These are phyloP conservation scores for Trachymyrmex septentrionalis DNA, from an alignment of 1,140 invertebrate species.

Conservation along the genomic window DNA sequence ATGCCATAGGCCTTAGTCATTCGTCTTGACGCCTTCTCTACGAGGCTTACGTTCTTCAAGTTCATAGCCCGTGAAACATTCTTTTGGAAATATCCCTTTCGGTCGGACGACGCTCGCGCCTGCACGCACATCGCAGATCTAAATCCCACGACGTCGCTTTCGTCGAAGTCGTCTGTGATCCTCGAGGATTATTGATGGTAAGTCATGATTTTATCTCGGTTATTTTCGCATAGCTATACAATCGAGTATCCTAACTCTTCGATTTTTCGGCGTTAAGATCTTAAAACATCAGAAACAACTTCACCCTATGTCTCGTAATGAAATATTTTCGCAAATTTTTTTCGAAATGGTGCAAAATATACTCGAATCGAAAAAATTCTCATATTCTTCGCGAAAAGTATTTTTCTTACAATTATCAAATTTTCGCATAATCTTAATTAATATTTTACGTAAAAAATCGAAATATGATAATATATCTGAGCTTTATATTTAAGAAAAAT, in stretches of 20 bases:
- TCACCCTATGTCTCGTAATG: neutral
- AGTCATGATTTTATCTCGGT: neutral
- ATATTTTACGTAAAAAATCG: conserved; percentile 26
- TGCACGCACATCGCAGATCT: conserved; percentile 10
- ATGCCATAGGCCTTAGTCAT: conserved; percentile 73
- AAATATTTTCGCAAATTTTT: conserved; percentile 11
- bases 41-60: conserved; percentile 38
- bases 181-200: conserved; percentile 26
- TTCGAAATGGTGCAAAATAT: neutral
- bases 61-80: conserved; percentile 45
- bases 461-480: neutral
- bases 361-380: neutral
- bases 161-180: conserved; percentile 25
- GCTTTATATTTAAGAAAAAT: neutral
- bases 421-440: conserved; percentile 19
- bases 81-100: conserved; percentile 46
- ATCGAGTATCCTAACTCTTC: neutral
- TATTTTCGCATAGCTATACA: neutral
- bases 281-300: neutral
- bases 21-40: conserved; percentile 67
- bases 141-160: conserved; percentile 18
- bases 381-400: neutral
- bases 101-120: conserved; percentile 24
- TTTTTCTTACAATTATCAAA: neutral
- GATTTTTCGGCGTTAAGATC: neutral